Evolutionary conservation across 1,140 invertebrate genomes (phyloP), one percentile per base, ranked within the genome.

Genomic region (Pteromalus puparum): DNA sequence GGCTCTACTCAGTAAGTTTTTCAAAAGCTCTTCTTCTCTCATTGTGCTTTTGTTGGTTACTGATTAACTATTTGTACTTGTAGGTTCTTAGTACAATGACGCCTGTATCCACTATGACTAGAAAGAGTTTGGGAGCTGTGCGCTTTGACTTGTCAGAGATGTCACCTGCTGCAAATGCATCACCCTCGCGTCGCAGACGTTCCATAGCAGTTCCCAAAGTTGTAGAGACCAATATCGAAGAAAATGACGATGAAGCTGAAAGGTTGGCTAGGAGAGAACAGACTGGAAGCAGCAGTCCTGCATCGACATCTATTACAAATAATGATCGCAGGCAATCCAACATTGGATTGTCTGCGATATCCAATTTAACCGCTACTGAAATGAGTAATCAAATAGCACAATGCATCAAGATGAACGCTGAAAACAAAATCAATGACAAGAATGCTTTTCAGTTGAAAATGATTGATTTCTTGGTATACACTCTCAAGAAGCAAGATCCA

Each of bases 391-490:
- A 94, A 85, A 95, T 95, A 87, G 89, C 92, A 12, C 93, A 93
- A 24, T 96, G 95, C 87, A 95, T 96, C 74, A 94, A 95, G 86
- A 88, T 96, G 0, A 94, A 93, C 77, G 89, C 94, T 1, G 94
- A 95, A 90, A 96, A 96, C 76, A 97, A 97, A 96, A 97, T 98
- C 85, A 97, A 95, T 88, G 93, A 94, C 26, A 97, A 97, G 90
- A 98, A 97, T 95, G 97, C 96, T 1, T 98, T 97, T 93, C 95
- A 95, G 86, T 92, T 98, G 1, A 95, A 97, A 89, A 94, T 97
- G 53, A 97, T 97, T 88, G 97, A 97, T 89, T 96, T 96, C 87
- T 96, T 98, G 95, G 93, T 95, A 7, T 95, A 95, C 28, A 95
- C 97, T 93, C 87, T 97, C 38, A 94, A 95, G 70, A 94, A 95